These are phyloP conservation scores for Rhingia campestris DNA, from an alignment of 2,888 invertebrate genomes.

Conservation along the genomic window DNA sequence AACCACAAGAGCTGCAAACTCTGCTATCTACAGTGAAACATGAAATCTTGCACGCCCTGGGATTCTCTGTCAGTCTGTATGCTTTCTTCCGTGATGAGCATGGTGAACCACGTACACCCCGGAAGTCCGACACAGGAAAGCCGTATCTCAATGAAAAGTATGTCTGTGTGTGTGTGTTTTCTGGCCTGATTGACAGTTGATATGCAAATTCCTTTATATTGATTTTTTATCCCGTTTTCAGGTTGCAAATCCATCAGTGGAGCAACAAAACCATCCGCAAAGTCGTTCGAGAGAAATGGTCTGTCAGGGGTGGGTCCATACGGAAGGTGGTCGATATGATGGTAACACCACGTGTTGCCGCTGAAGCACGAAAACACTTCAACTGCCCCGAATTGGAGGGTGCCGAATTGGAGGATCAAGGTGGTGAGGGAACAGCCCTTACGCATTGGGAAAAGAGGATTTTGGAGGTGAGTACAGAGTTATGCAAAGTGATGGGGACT, in stretches of 20 bases:
- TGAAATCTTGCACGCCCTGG: constrained; percentile 98
- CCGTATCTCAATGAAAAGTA: constrained; percentile 94
- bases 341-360: constrained; percentile 94
- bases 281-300: constrained; percentile 89
- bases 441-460: constrained; percentile 99
- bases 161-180: constrained; percentile 78
- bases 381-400: constrained; percentile 94
- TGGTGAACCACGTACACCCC: constrained; percentile 93
- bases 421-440: constrained; percentile 97
- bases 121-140: constrained; percentile 92
- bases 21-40: constrained; percentile 98
- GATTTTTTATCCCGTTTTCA: constrained; percentile 79
- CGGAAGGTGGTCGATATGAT: constrained; percentile 91
- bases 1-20: constrained; percentile 94
- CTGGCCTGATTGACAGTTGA: background rate
- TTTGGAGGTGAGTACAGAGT: constrained; percentile 89
- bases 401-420: constrained; percentile 98
- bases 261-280: constrained; percentile 93
- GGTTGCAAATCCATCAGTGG: constrained; percentile 96
- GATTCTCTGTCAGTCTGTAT: constrained; percentile 97
- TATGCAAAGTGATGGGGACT: background rate
- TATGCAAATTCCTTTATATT: constrained; percentile 33
- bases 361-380: constrained; percentile 94
- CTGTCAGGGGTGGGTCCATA: constrained; percentile 90
- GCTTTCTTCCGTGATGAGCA: constrained; percentile 94